phyloP scores from a whole-genome alignment of 2,888 invertebrate genomes.

The Alcis repandata region DNA sequence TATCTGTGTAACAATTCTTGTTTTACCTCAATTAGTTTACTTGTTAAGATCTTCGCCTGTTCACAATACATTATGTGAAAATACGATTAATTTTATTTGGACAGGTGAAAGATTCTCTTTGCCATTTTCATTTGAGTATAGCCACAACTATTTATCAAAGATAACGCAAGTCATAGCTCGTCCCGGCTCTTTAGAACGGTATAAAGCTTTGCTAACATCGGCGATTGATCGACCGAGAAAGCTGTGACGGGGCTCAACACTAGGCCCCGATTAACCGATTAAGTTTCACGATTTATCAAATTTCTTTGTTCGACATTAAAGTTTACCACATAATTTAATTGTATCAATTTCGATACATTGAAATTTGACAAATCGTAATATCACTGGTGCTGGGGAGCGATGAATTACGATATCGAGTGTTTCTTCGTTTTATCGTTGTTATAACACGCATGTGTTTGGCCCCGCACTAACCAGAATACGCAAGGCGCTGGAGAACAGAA shows the following conservation, averaged over 20 bases:
- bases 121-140: conserved; percentile 44
- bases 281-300: conserved; percentile 27
- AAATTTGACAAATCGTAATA: conserved; percentile 7
- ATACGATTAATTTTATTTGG: conserved; percentile 45
- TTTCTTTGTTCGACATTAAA: conserved; percentile 32
- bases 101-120: conserved; percentile 42
- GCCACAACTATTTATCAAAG: conserved; percentile 47
- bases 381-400: conserved; percentile 33
- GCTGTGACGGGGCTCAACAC: not conserved
- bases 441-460: conserved; percentile 86
- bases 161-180: conserved; percentile 49
- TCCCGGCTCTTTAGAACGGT: conserved; percentile 29
- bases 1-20: conserved; percentile 34
- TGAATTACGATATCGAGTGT: conserved; percentile 47
- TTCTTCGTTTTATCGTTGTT: conserved; percentile 71
- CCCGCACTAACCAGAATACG: conserved; percentile 93
- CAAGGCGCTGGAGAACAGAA: conserved; percentile 99
- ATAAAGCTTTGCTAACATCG: conserved; percentile 17
- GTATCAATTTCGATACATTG: not conserved
- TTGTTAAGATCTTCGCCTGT: conserved; percentile 36
- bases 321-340: conserved; percentile 45
- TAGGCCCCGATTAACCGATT: conserved; percentile 8
- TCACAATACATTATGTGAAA: conserved; percentile 37
- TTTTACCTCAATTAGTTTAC: conserved; percentile 37
- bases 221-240: conserved; percentile 21